Evolutionary conservation across 2,797 vertebrate genomes (phyloP), one percentile per base, ranked within the genome.

Genomic region (Eleutherodactylus coqui): DNA sequence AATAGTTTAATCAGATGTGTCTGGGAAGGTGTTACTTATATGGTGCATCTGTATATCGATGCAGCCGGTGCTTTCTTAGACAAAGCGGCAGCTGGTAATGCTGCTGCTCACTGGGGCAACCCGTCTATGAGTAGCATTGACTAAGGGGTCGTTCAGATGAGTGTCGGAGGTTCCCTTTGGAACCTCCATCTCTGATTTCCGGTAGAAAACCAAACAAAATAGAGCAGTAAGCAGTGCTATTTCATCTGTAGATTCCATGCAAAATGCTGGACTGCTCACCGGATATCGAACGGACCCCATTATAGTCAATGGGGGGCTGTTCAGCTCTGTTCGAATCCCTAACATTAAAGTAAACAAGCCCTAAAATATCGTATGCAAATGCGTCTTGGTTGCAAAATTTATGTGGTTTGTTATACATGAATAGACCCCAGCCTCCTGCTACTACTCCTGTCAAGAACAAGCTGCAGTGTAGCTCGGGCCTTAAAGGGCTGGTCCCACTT

Each of bases 1-100:
- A 83, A 49, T 19, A 76, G 41, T 87, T 77, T 79, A 41, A 84
- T 79, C 70, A 72, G 34, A 79, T 64, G 67, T 64, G 81, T 80
- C 67, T 84, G 55, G 45, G 72, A 55, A 75, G 27, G 78, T 51
- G 32, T 27, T n/a, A 77, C 47, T 55, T n/a, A 81, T 49, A 85
- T 36, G 51, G 55, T 86, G 70, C 43, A 38, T 58, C 21, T 53
- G 8, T n/a, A 7, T 49, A 76, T 27, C 58, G 55, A 86, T 82
- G 47, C 47, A 34, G 79, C 53, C 27, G 32, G 7, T 16, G 78
- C 53, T 27, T 36, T 67, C 32, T 75, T 5, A n/a, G 32, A 49
- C 38, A 64, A 73, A 41, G 64, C 53, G 67, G 36, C 36, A 70
- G 19, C 67, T 70, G 36, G 36, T 70, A 24, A 70, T 41, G 67